Evolutionary conservation across 2,888 invertebrate species (phyloP).

Genomic region (Parelbella ahira): DNA sequence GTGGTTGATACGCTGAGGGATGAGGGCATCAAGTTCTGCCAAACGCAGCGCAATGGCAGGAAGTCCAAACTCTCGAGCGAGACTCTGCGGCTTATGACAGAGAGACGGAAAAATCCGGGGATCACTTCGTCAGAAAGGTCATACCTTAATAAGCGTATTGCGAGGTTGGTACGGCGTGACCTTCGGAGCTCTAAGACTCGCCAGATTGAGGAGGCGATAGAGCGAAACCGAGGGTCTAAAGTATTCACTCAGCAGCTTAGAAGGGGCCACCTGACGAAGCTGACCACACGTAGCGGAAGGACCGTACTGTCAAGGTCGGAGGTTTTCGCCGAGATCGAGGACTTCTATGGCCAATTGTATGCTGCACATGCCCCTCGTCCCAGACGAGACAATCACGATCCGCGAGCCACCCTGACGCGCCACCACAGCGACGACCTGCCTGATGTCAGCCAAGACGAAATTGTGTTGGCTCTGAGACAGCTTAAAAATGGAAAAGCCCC

Average conservation of each 20-base stretch:
- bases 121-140: neutral
- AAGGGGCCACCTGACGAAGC: neutral
- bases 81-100: neutral
- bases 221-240: conserved; percentile 4
- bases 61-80: conserved; percentile 3
- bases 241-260: neutral
- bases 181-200: neutral
- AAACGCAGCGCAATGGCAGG: neutral
- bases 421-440: neutral
- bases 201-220: neutral
- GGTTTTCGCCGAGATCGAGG: too few relatives aligned
- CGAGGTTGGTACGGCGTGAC: too few relatives aligned
- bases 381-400: neutral
- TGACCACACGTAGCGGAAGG: neutral
- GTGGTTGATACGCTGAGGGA: neutral
- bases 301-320: too few relatives aligned
- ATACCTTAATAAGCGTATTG: too few relatives aligned
- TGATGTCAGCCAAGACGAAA: neutral
- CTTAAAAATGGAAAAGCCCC: conserved; percentile 7
- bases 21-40: neutral
- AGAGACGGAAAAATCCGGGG: neutral
- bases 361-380: neutral
- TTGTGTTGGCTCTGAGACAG: neutral
- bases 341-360: conserved; percentile 9
- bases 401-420: neutral